These are phyloP conservation scores for Hirudinaria manillensis DNA, from an alignment of 2,888 invertebrate species.

Conservation along the genomic window DNA sequence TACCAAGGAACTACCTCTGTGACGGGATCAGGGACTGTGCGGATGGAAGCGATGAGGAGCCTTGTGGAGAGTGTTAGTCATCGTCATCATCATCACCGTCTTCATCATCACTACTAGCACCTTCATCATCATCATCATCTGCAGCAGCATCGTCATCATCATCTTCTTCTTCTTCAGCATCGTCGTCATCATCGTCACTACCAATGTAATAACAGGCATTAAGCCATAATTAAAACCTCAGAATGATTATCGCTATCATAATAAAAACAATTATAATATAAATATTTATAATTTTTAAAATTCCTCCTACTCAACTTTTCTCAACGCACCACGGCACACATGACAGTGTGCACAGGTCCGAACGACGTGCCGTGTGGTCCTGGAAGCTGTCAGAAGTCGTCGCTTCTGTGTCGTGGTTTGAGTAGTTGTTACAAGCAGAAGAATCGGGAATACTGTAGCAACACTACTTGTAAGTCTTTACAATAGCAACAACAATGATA, in stretches of 20 bases:
- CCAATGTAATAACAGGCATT: background rate
- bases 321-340: too few species aligned
- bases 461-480: too few species aligned
- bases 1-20: background rate
- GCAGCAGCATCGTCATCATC: background rate
- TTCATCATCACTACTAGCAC: background rate
- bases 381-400: too few species aligned
- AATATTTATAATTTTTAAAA: too few species aligned
- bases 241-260: background rate
- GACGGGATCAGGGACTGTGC: slow-evolving; percentile 20
- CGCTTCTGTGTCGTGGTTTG: too few species aligned
- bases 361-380: too few species aligned
- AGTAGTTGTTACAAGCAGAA: too few species aligned
- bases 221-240: background rate
- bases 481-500: too few species aligned
- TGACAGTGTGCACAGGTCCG: too few species aligned
- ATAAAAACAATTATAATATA: too few species aligned
- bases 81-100: slow-evolving; percentile 5
- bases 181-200: background rate
- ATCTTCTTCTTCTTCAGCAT: background rate
- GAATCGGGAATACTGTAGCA: too few species aligned
- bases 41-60: slow-evolving; percentile 18
- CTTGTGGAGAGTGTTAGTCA: background rate
- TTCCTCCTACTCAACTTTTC: too few species aligned
- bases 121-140: background rate